These are phyloP conservation scores for Megalops atlanticus DNA, from an alignment of 2,113 vertebrate species.

Conservation along the genomic window DNA sequence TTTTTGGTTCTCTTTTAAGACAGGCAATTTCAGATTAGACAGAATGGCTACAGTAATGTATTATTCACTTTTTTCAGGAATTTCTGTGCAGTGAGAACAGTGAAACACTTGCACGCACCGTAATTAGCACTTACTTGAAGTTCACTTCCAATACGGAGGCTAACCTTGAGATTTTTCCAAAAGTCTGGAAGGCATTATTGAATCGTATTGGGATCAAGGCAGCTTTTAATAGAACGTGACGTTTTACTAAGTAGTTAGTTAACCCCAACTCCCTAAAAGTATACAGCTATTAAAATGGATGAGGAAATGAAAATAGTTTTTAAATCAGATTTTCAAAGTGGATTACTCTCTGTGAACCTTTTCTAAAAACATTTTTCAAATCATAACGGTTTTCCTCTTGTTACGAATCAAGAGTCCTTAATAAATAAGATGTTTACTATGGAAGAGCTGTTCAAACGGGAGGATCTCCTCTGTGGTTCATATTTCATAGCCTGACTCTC, in stretches of 20 bases:
- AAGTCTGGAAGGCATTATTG: conserved; percentile 65
- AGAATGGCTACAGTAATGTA: conserved; percentile 55
- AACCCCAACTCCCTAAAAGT: conserved; percentile 27
- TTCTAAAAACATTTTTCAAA: not conserved
- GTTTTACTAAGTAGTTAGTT: conserved; percentile 52
- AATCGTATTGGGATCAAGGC: conserved; percentile 55
- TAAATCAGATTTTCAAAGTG: conserved; percentile 23
- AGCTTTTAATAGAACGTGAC: conserved; percentile 56
- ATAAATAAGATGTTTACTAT: not conserved
- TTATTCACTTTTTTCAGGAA: conserved; percentile 57
- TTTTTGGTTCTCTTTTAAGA: conserved; percentile 58
- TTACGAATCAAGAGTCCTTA: not conserved
- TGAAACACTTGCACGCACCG: conserved; percentile 47
- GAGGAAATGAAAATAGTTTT: conserved; percentile 23
- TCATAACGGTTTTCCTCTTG: not conserved
- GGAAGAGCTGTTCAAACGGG: not conserved
- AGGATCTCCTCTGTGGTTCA: not conserved
- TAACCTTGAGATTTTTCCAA: conserved; percentile 60
- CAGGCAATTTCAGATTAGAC: conserved; percentile 65
- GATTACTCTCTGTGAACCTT: conserved; percentile 7
- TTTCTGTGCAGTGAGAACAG: conserved; percentile 47
- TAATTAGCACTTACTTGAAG: conserved; percentile 47
- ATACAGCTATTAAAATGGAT: conserved; percentile 30
- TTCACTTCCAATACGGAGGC: conserved; percentile 43
- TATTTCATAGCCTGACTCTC: conserved; percentile 12